These are phyloP conservation scores for Ispidina picta DNA, from an alignment of 2,797 vertebrate species.

Conservation along the genomic window DNA sequence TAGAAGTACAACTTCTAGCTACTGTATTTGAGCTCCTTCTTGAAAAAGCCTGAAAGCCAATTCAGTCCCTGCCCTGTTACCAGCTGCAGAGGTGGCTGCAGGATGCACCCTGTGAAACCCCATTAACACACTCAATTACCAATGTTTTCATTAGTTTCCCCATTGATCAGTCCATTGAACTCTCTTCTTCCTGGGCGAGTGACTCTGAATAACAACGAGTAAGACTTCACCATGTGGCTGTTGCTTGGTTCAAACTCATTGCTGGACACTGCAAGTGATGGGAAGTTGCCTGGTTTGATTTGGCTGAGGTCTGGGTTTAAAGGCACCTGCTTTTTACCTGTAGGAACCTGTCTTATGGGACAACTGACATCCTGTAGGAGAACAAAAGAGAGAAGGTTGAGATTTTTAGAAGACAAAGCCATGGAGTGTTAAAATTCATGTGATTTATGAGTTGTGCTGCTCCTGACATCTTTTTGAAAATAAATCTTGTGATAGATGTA, in stretches of 20 bases:
- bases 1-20: not conserved
- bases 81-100: fast-evolving
- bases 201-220: slow-evolving; percentile 97
- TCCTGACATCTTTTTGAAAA: not conserved
- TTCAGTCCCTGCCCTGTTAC: not conserved
- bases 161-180: slow-evolving; percentile 88
- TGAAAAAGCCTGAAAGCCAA: not conserved
- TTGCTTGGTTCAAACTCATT: slow-evolving; percentile 99
- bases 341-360: slow-evolving; percentile 99
- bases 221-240: slow-evolving; percentile 99
- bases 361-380: slow-evolving; percentile 95
- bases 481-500: not conserved
- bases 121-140: slow-evolving; percentile 75
- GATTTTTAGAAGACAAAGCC: not conserved
- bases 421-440: not conserved
- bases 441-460: not conserved
- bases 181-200: slow-evolving; percentile 91
- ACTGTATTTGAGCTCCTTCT: not conserved
- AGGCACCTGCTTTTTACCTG: slow-evolving; percentile 99
- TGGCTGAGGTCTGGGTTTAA: slow-evolving; percentile 98
- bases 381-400: slow-evolving; percentile 12
- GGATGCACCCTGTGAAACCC: not conserved
- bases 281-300: slow-evolving; percentile 93
- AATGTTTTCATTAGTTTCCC: slow-evolving; percentile 96
- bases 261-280: slow-evolving; percentile 96